phyloP scores from a whole-genome alignment of 2,113 vertebrate genomes.

The Bubalus kerabau region DNA sequence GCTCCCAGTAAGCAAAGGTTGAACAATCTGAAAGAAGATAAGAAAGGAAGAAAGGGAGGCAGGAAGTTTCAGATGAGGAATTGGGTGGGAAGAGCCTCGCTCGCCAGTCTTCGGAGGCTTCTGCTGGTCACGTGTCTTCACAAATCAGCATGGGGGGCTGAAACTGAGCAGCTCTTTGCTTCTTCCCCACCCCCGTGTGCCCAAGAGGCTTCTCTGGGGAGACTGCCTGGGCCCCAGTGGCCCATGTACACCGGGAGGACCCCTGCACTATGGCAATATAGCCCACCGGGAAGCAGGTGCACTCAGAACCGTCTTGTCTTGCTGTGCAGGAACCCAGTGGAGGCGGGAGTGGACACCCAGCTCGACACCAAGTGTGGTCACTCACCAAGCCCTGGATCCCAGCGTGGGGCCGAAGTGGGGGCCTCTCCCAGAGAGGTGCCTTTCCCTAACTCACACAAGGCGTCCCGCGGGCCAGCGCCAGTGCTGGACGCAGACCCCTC shows the following conservation, averaged over 20 bases:
- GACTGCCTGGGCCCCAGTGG: neutral
- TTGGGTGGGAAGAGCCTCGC: neutral
- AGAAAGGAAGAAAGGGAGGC: neutral
- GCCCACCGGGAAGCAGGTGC: neutral
- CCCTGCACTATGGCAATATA: neutral
- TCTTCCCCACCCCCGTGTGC: neutral
- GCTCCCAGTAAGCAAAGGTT: neutral
- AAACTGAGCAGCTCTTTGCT: neutral
- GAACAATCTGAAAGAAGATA: neutral
- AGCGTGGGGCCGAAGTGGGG: neutral
- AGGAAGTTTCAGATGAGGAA: neutral
- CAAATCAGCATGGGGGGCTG: neutral
- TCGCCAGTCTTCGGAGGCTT: neutral
- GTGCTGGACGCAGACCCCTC: neutral
- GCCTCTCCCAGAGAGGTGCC: neutral
- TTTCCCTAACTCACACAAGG: neutral
- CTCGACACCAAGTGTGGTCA: fast-evolving
- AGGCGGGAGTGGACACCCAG: neutral
- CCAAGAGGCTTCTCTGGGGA: neutral
- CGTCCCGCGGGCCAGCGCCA: fast-evolving
- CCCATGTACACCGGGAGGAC: fast-evolving
- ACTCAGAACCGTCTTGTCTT: neutral
- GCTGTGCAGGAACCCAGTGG: neutral
- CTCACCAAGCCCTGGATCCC: neutral
- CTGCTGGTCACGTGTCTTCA: fast-evolving